Base-by-base conservation (phyloP, 2,113 vertebrate species). In the Lanius ludovicianus region DNA sequence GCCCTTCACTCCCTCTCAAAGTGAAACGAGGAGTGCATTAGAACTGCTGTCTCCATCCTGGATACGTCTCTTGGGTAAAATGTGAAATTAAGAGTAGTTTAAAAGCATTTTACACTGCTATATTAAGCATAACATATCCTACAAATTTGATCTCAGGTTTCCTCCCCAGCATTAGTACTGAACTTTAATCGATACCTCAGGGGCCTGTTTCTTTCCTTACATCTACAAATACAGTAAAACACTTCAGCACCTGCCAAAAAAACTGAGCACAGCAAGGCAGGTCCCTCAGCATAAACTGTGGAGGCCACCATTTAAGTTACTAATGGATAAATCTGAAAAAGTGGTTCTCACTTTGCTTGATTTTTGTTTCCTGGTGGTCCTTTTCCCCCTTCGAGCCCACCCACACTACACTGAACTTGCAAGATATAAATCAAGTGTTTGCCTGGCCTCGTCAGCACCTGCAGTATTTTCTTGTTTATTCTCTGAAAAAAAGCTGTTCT, bases 401-500 rank as follows among this genome's bases (percentile, higher is more conserved):
- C 73, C 50, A 39, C 6, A 2, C 15, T 20, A 8, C 2, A 18
- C 0, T 57, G 60, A 62, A 46, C 65, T 41, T 10, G 8, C 22
- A 57, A 41, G 31, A 73, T 4, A 41, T 0, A 74, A 80, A 73
- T 7, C 42, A 69, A 69, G 19, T 5, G 7, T 14, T 7, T 4
- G 8, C 23, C 6, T 0, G 0, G 47, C 47, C 33, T 18, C 74
- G 31, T 3, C 33, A 47, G 20, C 3, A 53, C 9, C 49, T 46
- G 39, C 23, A 20, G 1, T 3, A 44, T 27, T 81, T 47, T 33
- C 33, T 41, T 2, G 1, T 42, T 84, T 52, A 25, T 12, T 28
- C 23, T 47, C 55, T n/a, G 24, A 24, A 78, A 31, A 30, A 1
- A 37, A 12, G 27, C 8, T 21, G 18, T 9, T 30, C 28, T 33